Percentiles rank a stretch among this genome's conserved stretches.
Conservation (phyloP, 2,888 invertebrate genomes). For the Harpalus rufipes region DNA sequence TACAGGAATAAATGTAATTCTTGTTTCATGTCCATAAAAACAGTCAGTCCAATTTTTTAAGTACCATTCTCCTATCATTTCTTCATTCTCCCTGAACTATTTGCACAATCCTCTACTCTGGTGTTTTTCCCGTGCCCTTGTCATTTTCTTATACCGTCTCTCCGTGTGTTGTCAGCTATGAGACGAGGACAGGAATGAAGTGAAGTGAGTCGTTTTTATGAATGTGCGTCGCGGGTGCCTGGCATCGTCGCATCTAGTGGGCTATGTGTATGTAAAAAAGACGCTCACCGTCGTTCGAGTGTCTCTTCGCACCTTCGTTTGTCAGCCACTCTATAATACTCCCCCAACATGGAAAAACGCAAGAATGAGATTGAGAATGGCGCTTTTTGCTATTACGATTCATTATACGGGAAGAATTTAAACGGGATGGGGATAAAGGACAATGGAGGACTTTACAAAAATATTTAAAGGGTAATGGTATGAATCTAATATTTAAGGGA, state of each 20-base stretch:
- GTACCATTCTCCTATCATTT: too few relatives aligned
- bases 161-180: not conserved
- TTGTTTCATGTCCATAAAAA: too few relatives aligned
- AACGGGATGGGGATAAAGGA: not conserved
- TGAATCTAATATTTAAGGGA: too few relatives aligned
- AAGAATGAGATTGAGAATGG: slow-evolving; percentile 8
- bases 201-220: slow-evolving; percentile 49
- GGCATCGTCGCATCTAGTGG: slow-evolving; percentile 21
- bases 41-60: too few relatives aligned
- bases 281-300: slow-evolving; percentile 39
- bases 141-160: slow-evolving; percentile 14
- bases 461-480: too few relatives aligned
- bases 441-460: too few relatives aligned
- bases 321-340: slow-evolving; percentile 37
- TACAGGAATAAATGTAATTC: too few relatives aligned
- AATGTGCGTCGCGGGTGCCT: slow-evolving; percentile 32
- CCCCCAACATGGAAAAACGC: slow-evolving; percentile 18
- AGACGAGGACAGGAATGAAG: slow-evolving; percentile 24
- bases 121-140: not conserved
- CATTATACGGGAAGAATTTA: not conserved
- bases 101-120: not conserved
- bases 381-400: slow-evolving; percentile 24
- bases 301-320: slow-evolving; percentile 50
- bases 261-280: slow-evolving; percentile 49
- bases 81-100: too few relatives aligned